Evolutionary conservation across 2,113 vertebrate genomes (phyloP).

Genomic region (Megaceryle maxima): DNA sequence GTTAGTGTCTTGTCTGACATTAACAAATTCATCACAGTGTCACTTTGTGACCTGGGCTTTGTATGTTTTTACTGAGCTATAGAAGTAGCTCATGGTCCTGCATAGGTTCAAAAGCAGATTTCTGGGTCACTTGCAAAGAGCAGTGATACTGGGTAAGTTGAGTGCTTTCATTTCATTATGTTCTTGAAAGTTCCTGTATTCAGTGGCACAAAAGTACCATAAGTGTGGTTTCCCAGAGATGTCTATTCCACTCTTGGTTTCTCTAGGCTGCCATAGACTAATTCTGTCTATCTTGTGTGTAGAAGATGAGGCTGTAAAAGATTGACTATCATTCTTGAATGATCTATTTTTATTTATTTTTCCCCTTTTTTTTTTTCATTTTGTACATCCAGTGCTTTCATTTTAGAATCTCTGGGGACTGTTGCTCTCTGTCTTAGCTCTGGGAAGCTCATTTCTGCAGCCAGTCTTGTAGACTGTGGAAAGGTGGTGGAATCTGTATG

Average conservation of each 20-base stretch:
- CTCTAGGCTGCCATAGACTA: neutral
- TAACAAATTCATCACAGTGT: neutral
- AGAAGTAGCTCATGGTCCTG: neutral
- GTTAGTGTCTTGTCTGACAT: neutral
- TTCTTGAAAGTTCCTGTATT: neutral
- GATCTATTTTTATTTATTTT: neutral
- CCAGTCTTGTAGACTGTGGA: neutral
- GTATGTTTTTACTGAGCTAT: neutral
- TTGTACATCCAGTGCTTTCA: neutral
- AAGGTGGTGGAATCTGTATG: neutral
- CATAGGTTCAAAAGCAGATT: neutral
- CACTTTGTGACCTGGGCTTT: neutral
- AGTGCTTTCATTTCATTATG: neutral
- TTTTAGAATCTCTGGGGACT: neutral
- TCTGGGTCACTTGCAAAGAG: neutral
- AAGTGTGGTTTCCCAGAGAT: neutral
- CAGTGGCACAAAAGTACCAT: neutral
- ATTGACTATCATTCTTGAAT: neutral
- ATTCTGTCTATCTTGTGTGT: neutral
- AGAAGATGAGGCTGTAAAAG: neutral
- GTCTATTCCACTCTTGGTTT: neutral
- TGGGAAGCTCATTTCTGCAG: neutral
- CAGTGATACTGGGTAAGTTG: neutral
- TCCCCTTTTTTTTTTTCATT: too few relatives aligned
- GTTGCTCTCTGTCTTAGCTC: neutral